Percentiles rank a stretch among this genome's conserved stretches.
Evolutionary conservation across 35 echinoderm and acorn worm genomes (phyloP).

Genomic region (Heliocidaris erythrogramma): DNA sequence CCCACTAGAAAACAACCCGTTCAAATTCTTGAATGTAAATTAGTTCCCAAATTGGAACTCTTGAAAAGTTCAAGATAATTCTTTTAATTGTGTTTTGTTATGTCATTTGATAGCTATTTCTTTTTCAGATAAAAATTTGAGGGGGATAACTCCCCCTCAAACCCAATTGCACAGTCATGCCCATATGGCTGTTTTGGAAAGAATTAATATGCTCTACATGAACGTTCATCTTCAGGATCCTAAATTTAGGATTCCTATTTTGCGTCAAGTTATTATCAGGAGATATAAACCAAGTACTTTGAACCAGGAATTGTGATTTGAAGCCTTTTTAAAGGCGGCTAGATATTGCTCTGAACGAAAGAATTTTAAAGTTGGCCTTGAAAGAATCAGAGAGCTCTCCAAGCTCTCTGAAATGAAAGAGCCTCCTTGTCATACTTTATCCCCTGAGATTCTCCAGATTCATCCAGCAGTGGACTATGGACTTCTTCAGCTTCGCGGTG

Average conservation of each 20-base stretch:
- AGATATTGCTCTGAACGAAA: slow-evolving; percentile 27
- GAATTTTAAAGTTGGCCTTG: slow-evolving; percentile 16
- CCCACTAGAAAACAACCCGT: background rate
- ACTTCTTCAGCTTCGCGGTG: background rate
- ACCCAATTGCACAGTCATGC: slow-evolving; percentile 39
- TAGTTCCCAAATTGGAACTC: slow-evolving; percentile 50
- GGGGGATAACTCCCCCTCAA: background rate
- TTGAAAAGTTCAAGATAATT: slow-evolving; percentile 33
- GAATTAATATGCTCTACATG: slow-evolving; percentile 2
- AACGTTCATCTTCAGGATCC: background rate
- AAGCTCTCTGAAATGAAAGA: slow-evolving; percentile 1
- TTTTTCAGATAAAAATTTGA: slow-evolving; percentile 28
- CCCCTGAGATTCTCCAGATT: slow-evolving; percentile 32
- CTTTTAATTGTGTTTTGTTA: slow-evolving; percentile 20
- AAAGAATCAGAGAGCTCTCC: background rate
- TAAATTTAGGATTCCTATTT: slow-evolving; percentile 6
- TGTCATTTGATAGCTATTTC: slow-evolving; percentile 43
- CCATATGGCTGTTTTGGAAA: slow-evolving; percentile 37
- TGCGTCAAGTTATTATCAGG: background rate
- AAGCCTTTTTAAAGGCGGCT: slow-evolving; percentile 23
- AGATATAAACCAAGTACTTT: slow-evolving; percentile 3
- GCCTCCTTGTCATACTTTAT: slow-evolving; percentile 29
- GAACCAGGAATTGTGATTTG: slow-evolving; percentile 27
- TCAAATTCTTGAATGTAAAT: slow-evolving; percentile 48
- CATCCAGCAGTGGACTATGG: slow-evolving; percentile 9